Base-by-base conservation (phyloP, 2,113 vertebrate species). In the Rhinoptilus africanus region DNA sequence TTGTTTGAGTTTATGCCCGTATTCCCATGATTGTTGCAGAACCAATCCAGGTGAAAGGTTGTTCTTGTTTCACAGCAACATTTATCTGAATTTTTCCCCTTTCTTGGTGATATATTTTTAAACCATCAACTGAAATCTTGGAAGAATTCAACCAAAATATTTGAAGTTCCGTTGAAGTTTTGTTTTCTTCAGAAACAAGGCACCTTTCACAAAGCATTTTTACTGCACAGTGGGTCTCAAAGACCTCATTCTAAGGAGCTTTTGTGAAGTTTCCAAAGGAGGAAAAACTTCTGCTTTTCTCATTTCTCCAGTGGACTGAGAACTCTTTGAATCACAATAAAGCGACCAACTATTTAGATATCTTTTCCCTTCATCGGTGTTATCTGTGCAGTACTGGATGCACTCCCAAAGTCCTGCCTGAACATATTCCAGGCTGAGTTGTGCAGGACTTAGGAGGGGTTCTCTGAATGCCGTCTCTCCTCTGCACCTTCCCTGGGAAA, bases 31-130 rank as follows among this genome's bases (percentile, higher is more conserved):
- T 47, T 89, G 91, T 63, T 84, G 64, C 85, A 96, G 79, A 96
- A 77, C 76, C 90, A 96, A 91, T 92, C 56, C 88, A 92, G 95
- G 96, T 95, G 71, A 97, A 98, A 97, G 95, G 94, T 92, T 83
- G 85, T 79, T 90, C 79, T 78, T 63, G 16, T 51, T 75, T 83
- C 71, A 83, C 26, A 63, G 6, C 39, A 77, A 43, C n/a, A 76
- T 59, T 82, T 15, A 3, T 84, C 17, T 64, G 34, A 81, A 22
- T 91, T 91, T 77, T 76, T 59, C 22, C 54, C n/a, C 59, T 60
- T 89, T 80, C 54, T 45, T 16, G 12, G 67, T 43, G 50, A 57
- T 37, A 19, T 53, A 56, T 73, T 95, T 92, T 96, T 91, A 69
- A 89, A 91, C 35, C 10, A 18, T 37, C 18, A 79, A 45, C 41